Conservation (phyloP, 2,888 invertebrate species). For the Invenusta paracnida region DNA sequence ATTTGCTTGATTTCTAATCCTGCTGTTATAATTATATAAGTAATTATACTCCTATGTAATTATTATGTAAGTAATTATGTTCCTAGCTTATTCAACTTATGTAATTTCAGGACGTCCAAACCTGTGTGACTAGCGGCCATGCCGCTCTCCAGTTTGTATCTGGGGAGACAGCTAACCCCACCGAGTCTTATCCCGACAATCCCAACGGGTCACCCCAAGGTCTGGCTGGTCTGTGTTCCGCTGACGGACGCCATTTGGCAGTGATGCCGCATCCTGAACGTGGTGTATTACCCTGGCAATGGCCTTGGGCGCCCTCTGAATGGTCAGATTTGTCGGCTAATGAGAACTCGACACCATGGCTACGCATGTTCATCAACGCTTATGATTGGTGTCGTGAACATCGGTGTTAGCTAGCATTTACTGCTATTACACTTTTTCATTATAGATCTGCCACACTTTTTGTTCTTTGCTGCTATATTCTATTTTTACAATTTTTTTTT, state of each 20-base stretch:
- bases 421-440: too few relatives aligned
- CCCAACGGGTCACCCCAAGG: constrained; percentile 64
- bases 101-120: constrained; percentile 51
- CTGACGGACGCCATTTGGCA: constrained; percentile 85
- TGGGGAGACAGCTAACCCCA: constrained; percentile 67
- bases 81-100: too few relatives aligned
- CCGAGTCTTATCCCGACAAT: constrained; percentile 76
- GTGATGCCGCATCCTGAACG: constrained; percentile 99
- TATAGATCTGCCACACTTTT: too few relatives aligned
- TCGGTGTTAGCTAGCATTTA: neutral
- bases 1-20: too few relatives aligned
- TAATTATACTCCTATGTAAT: too few relatives aligned
- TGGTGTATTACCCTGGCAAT: constrained; percentile 81
- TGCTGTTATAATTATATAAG: too few relatives aligned
- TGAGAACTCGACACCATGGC: constrained; percentile 70
- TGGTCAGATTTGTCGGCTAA: constrained; percentile 43
- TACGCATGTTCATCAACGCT: constrained; percentile 83
- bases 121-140: constrained; percentile 68
- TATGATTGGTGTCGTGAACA: constrained; percentile 57
- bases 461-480: too few relatives aligned
- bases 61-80: too few relatives aligned
- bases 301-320: constrained; percentile 63
- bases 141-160: constrained; percentile 66
- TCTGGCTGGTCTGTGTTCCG: constrained; percentile 77
- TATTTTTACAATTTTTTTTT: too few relatives aligned